A percentile compares a stretch with the other conserved stretches of the same genome.
Evolutionary conservation across 2,113 vertebrate genomes (phyloP).

Genomic region (Scophthalmus maximus): DNA sequence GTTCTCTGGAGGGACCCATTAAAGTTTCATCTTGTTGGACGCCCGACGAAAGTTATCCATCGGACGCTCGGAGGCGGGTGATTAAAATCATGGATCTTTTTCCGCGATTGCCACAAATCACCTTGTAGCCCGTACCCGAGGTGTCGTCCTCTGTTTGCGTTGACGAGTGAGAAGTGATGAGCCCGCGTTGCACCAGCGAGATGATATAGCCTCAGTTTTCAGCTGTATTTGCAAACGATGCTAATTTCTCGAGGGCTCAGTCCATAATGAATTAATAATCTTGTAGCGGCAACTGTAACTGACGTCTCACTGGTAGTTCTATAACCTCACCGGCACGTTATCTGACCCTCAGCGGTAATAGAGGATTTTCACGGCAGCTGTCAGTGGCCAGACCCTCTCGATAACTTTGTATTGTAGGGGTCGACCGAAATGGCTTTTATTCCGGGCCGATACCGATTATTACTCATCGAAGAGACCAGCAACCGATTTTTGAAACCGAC

Average conservation of each 20-base stretch:
- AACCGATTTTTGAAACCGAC: no score
- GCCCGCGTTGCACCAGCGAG: neutral
- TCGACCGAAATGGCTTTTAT: no score
- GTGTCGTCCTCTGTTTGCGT: neutral
- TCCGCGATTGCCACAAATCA: constrained; percentile 13
- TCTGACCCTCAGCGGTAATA: neutral
- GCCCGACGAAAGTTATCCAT: neutral
- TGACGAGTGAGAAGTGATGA: constrained; percentile 7
- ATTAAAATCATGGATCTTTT: neutral
- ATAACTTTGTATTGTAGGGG: neutral
- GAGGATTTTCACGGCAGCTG: neutral
- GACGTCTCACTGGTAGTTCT: constrained; percentile 8
- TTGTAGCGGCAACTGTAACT: constrained; percentile 1
- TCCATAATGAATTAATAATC: constrained; percentile 28
- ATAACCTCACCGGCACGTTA: constrained; percentile 6
- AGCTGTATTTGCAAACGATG: constrained; percentile 25
- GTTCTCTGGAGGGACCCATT: neutral
- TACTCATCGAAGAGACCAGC: no score
- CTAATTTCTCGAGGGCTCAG: constrained; percentile 3
- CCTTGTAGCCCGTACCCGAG: no score
- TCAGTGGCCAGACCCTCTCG: neutral
- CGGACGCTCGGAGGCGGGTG: neutral
- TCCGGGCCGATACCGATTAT: no score
- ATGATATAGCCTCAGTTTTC: constrained; percentile 5
- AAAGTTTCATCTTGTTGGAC: no score